phyloP scores from a whole-genome alignment of 2,888 invertebrate species.

The Parnassius orleans region DNA sequence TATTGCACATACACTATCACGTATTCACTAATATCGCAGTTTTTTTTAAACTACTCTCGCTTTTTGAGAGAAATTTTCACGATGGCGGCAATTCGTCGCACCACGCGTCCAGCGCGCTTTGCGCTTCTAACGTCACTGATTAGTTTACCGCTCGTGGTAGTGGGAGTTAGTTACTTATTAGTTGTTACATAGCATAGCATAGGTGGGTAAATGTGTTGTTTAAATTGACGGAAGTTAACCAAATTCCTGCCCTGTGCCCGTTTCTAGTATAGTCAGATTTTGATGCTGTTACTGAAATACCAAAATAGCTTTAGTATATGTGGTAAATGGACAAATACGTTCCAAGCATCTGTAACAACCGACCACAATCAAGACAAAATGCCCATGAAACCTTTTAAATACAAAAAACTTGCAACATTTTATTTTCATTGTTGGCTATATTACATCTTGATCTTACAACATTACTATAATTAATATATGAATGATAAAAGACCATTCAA shows the following conservation, averaged over 20 bases:
- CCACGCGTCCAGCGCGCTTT: constrained; percentile 28
- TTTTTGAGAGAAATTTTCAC: constrained; percentile 23
- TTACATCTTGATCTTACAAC: too few relatives aligned
- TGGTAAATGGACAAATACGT: too few relatives aligned
- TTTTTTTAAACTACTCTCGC: constrained; percentile 21
- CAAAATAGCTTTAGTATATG: too few relatives aligned
- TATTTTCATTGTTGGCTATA: too few relatives aligned
- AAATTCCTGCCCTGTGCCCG: constrained; percentile 11
- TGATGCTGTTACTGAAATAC: too few relatives aligned
- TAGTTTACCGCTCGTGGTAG: constrained; percentile 15
- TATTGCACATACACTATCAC: constrained; percentile 14
- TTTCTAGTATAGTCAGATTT: background rate
- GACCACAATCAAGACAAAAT: too few relatives aligned
- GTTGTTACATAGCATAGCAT: background rate
- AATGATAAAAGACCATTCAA: too few relatives aligned
- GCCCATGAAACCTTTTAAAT: too few relatives aligned
- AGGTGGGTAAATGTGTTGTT: constrained; percentile 27
- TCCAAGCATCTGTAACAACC: too few relatives aligned
- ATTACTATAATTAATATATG: too few relatives aligned
- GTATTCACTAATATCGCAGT: constrained; percentile 10
- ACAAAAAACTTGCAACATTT: too few relatives aligned
- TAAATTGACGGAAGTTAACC: constrained; percentile 27
- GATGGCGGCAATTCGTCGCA: constrained; percentile 1
- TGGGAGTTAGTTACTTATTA: constrained; percentile 26
- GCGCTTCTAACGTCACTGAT: constrained; percentile 31